phyloP scores from a whole-genome alignment of 2,797 vertebrate species.

The Ambastaia sidthimunki region DNA sequence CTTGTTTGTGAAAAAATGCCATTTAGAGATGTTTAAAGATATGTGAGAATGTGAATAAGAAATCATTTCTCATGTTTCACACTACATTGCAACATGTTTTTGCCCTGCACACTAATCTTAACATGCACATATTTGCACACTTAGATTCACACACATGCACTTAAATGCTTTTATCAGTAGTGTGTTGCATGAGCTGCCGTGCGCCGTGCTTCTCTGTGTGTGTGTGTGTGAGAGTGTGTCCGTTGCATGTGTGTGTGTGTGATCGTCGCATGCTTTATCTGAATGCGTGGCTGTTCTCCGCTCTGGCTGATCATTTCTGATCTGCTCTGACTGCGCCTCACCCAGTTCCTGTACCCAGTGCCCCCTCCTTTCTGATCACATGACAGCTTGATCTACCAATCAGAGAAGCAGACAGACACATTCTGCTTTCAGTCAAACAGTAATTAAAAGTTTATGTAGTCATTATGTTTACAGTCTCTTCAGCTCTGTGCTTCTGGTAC shows the following conservation, averaged over 20 bases:
- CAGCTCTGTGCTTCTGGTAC: conserved; percentile 63
- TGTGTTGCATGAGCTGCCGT: conserved; percentile 90
- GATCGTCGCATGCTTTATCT: conserved; percentile 69
- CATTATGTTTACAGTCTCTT: conserved; percentile 3
- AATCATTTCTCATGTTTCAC: too few relatives aligned
- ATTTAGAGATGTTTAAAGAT: too few relatives aligned
- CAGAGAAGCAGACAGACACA: conserved; percentile 6
- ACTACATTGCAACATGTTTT: too few relatives aligned
- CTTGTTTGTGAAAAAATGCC: too few relatives aligned
- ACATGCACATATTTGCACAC: conserved; percentile 74
- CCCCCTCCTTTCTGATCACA: conserved; percentile 33
- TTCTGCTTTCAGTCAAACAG: conserved; percentile 30
- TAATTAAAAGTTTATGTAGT: neutral
- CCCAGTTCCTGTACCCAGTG: conserved; percentile 36
- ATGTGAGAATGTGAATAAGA: too few relatives aligned
- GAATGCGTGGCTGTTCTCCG: conserved; percentile 65
- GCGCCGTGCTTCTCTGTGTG: conserved; percentile 76
- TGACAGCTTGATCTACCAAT: conserved; percentile 33
- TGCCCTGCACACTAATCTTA: too few relatives aligned
- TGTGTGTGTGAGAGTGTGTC: conserved; percentile 42
- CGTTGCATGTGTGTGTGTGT: conserved; percentile 55
- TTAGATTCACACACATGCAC: conserved; percentile 85
- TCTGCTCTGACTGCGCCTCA: conserved; percentile 54
- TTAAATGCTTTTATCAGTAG: conserved; percentile 41
- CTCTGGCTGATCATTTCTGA: conserved; percentile 61